Evolutionary conservation across 2,797 vertebrate genomes (phyloP).

Genomic region (Phataginus tetradactyla): DNA sequence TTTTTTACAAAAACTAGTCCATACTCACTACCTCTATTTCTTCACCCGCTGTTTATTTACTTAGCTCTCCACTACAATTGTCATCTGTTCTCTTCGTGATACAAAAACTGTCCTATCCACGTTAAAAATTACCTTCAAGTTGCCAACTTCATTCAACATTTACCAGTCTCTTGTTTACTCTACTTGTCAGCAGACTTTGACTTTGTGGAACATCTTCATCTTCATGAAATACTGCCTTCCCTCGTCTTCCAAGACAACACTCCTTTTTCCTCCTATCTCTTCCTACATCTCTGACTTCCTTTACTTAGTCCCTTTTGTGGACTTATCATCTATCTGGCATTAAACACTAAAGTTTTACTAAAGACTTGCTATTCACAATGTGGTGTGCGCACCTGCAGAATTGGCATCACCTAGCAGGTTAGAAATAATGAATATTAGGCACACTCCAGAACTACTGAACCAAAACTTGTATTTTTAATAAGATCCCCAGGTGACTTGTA

Average conservation of each 20-base stretch:
- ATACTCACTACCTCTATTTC: not conserved
- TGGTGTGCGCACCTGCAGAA: not conserved
- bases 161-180: not conserved
- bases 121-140: conserved; percentile 48
- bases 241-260: not conserved
- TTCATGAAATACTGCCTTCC: not conserved
- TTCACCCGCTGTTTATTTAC: not conserved
- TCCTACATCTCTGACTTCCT: not conserved
- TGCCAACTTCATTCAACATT: conserved; percentile 31
- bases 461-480: conserved; percentile 1
- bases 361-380: not conserved
- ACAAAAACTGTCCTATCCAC: not conserved
- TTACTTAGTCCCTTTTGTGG: not conserved
- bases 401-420: not conserved
- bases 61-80: not conserved
- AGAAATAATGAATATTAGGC: not conserved
- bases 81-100: not conserved
- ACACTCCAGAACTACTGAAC: not conserved
- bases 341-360: conserved; percentile 36
- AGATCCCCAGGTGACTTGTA: not conserved
- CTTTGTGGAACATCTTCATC: conserved; percentile 25
- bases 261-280: not conserved
- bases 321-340: not conserved
- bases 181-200: not conserved
- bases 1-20: not conserved